These are phyloP conservation scores for Drosophila trichaetosa DNA, from an alignment of 2,888 invertebrate species.

Conservation along the genomic window DNA sequence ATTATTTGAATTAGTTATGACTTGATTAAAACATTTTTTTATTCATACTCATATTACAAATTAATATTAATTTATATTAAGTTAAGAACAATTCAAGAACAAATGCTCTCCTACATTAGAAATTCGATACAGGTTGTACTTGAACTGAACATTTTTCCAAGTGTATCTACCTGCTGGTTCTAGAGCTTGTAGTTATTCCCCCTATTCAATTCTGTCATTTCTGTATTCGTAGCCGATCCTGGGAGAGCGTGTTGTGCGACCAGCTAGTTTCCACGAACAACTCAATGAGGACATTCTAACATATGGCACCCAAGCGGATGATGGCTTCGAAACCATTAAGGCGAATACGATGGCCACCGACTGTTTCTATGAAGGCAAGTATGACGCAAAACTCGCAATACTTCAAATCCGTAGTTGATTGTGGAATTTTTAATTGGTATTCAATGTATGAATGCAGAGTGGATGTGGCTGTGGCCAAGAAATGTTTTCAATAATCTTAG, in stretches of 20 bases:
- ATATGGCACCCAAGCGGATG: slow-evolving; percentile 77
- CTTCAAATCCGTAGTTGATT: not conserved
- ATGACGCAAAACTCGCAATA: not conserved
- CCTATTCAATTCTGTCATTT: not conserved
- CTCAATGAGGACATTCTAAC: slow-evolving; percentile 85
- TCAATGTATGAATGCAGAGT: not conserved
- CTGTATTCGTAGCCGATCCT: slow-evolving; percentile 89
- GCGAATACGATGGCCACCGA: slow-evolving; percentile 92
- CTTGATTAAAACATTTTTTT: not conserved
- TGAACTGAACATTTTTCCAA: not conserved
- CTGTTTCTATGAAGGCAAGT: slow-evolving; percentile 91
- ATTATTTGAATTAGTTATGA: not conserved
- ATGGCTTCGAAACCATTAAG: slow-evolving; percentile 86
- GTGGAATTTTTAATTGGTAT: not conserved
- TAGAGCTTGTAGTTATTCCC: too few relatives aligned
- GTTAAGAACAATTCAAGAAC: not conserved
- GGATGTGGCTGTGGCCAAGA: not conserved
- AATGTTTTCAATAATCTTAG: not conserved
- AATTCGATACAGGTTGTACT: not conserved
- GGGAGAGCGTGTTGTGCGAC: slow-evolving; percentile 91
- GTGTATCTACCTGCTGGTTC: not conserved
- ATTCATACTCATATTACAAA: not conserved
- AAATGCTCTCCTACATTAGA: not conserved
- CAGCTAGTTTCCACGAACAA: slow-evolving; percentile 91
- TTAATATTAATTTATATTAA: not conserved